phyloP scores from a whole-genome alignment of 1,140 invertebrate species.

The Drosophila varians region DNA sequence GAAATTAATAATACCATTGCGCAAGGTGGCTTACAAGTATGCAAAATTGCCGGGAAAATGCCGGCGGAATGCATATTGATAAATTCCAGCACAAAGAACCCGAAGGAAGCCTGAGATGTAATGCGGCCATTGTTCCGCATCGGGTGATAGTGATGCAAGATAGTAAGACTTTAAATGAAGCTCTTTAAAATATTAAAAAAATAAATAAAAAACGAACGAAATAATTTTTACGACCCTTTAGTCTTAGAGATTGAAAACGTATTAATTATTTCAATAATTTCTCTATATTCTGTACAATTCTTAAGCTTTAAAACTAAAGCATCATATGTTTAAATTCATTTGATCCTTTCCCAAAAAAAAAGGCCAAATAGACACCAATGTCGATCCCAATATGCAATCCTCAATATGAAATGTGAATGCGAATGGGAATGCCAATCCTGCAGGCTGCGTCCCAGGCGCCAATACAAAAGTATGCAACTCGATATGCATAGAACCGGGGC shows the following conservation, averaged over 20 bases:
- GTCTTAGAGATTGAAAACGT: no score
- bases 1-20: slow-evolving; percentile 30
- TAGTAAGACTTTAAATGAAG: no score
- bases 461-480: slow-evolving; percentile 45
- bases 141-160: neutral
- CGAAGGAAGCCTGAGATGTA: neutral
- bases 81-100: slow-evolving; percentile 48
- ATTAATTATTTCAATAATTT: neutral
- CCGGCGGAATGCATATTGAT: slow-evolving; percentile 63
- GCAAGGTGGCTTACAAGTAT: slow-evolving; percentile 40
- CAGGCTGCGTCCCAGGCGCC: slow-evolving; percentile 13
- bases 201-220: no score
- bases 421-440: slow-evolving; percentile 38
- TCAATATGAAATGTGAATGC: slow-evolving; percentile 38
- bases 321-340: neutral
- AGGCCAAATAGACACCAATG: slow-evolving; percentile 16
- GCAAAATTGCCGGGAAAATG: slow-evolving; percentile 54
- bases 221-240: no score
- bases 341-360: neutral
- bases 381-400: slow-evolving; percentile 31
- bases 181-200: no score
- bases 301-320: neutral
- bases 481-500: slow-evolving; percentile 49
- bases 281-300: neutral
- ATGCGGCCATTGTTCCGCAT: neutral